Base-by-base conservation (phyloP, 2,113 vertebrate genomes). In the Conger conger region DNA sequence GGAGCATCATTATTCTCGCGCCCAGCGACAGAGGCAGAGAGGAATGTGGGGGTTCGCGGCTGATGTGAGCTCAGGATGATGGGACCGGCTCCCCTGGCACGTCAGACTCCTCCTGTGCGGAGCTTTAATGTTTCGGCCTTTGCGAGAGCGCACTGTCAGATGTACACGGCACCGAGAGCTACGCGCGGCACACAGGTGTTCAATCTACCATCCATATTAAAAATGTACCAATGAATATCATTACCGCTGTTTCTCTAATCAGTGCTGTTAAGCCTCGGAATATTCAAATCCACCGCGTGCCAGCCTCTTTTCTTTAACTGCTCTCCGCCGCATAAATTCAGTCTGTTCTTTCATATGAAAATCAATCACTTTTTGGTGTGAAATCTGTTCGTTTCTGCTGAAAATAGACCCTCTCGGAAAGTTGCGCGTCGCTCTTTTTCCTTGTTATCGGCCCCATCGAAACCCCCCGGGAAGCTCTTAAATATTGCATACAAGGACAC, bases 171-270 rank as follows among this genome's bases (percentile, higher is more conserved):
- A 11, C 20, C 23, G 20, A 50, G 57, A 57, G 57, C 18, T 63
- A 63, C 20, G 13, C n/a, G 1, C 68, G 13, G 68, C n/a, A 33
- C 68, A n/a, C 68, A 73, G 68, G 27, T 73, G 68, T n/a, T 13
- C 68, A 73, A 73, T 73, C 68, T 73, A 33, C 68, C 9, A 27
- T 33, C 68, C n/a, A 33, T 33, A 30, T 73, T 73, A 73, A 73
- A 63, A 33, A 73, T 73, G 27, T 73, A 73, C 68, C 68, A 73
- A 73, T 73, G 68, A 73, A 73, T 73, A 73, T 73, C 68, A 73
- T 73, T 73, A 73, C 27, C n/a, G 27, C 68, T 33, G 27, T 30
- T 63, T 63, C 57, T 23, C 57, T 73, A 73, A 73, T 73, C 68
- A 73, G 68, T 17, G 27, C 68, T 30, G 27, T 30, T 73, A 73